Percentiles rank a stretch among this genome's conserved stretches.
These are phyloP conservation scores for Heterodera carotae DNA, from an alignment of 1,140 invertebrate genomes.

Conservation along the genomic window DNA sequence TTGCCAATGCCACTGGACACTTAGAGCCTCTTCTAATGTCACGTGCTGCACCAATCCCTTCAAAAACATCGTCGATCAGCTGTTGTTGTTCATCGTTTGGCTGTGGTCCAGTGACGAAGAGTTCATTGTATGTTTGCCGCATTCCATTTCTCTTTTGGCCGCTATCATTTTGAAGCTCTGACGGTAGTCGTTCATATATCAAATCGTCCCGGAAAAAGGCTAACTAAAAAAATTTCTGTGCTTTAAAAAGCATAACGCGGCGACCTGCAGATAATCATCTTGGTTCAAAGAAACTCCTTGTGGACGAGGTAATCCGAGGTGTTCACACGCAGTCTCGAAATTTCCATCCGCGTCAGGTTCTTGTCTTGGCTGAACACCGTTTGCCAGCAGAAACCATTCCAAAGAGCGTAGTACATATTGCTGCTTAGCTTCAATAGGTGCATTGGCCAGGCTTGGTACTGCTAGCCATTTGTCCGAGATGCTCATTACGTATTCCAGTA, in stretches of 20 bases:
- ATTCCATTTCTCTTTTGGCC: not conserved
- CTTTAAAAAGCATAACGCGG: not conserved
- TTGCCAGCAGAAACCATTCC: conserved; percentile 2
- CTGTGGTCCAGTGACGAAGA: not conserved
- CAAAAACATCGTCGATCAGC: not conserved
- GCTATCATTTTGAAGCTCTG: not conserved
- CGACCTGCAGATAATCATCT: not conserved
- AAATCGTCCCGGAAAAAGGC: not conserved
- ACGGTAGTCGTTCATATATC: not conserved
- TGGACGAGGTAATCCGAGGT: not conserved
- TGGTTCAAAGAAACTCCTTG: not conserved
- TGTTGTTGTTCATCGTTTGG: conserved; percentile 9
- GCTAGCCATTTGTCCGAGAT: not conserved
- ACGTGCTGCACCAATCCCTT: not conserved
- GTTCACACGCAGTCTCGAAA: not conserved
- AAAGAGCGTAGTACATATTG: not conserved
- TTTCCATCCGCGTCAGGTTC: not conserved
- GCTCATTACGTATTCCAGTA: not conserved
- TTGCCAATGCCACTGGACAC: fast-evolving
- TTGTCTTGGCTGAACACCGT: not conserved
- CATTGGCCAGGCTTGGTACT: not conserved
- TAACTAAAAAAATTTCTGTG: not conserved
- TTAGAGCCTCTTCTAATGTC: not conserved
- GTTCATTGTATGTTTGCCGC: not conserved
- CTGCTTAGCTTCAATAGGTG: not conserved